phyloP scores from a whole-genome alignment of 2,888 invertebrate genomes.

The Drosophila recens region DNA sequence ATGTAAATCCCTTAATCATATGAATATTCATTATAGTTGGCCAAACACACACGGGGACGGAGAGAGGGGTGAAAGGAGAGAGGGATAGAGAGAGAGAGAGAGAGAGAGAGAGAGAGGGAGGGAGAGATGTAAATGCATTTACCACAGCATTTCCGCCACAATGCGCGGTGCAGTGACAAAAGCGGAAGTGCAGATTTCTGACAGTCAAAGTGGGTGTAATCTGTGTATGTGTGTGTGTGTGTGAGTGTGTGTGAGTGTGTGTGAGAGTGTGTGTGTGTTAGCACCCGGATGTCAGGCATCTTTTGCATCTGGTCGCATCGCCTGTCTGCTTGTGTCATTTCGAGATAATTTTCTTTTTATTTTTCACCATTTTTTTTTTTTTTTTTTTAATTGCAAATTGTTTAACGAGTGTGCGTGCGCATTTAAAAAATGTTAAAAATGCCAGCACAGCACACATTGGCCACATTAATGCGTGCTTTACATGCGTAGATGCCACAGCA shows the following conservation, averaged over 20 bases:
- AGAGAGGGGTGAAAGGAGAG: background rate
- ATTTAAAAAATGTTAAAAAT: conserved; percentile 18
- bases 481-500: conserved; percentile 56
- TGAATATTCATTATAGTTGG: conserved; percentile 77
- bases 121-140: conserved; percentile 68
- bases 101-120: too few relatives aligned
- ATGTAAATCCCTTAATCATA: conserved; percentile 76
- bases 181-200: conserved; percentile 74
- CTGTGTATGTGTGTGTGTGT: conserved; percentile 1
- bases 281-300: conserved; percentile 43
- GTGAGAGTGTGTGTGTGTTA: conserved; percentile 19
- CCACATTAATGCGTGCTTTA: conserved; percentile 69
- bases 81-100: too few relatives aligned
- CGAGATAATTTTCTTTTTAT: conserved; percentile 52
- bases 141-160: conserved; percentile 72
- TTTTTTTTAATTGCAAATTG: conserved; percentile 54
- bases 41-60: conserved; percentile 31
- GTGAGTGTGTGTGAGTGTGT: too few relatives aligned
- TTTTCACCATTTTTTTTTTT: background rate
- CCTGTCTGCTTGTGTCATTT: conserved; percentile 58
- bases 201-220: conserved; percentile 35
- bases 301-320: conserved; percentile 41
- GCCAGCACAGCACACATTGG: conserved; percentile 43
- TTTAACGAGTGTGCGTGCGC: conserved; percentile 29
- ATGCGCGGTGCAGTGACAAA: conserved; percentile 58